Conservation (phyloP, 2,888 invertebrate genomes). For the Oscheius sp. region DNA sequence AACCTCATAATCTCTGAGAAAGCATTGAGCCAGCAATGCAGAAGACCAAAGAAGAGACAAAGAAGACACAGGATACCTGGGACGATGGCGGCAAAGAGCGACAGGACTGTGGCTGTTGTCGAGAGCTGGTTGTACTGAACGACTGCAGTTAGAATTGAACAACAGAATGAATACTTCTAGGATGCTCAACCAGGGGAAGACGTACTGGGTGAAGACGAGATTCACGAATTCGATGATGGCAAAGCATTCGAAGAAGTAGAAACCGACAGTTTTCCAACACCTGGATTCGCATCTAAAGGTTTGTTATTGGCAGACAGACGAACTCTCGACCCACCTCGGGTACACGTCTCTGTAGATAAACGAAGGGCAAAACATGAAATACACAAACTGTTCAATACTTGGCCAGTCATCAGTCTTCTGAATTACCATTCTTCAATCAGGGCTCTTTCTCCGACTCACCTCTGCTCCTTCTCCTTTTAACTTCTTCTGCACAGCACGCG, state of each 20-base stretch:
- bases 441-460: constrained; percentile 1
- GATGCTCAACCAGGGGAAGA: constrained; percentile 80
- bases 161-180: constrained; percentile 37
- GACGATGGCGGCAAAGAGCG: constrained; percentile 78
- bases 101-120: constrained; percentile 44
- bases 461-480: constrained; percentile 12
- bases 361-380: constrained; percentile 70
- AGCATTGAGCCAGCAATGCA: constrained; percentile 92
- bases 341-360: constrained; percentile 70
- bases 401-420: constrained; percentile 51
- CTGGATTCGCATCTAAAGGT: constrained; percentile 35
- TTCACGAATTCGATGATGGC: constrained; percentile 85
- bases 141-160: neutral
- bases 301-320: neutral
- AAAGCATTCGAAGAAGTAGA: constrained; percentile 77
- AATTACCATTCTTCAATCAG: neutral
- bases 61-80: constrained; percentile 78
- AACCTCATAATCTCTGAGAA: constrained; percentile 89
- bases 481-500: constrained; percentile 55
- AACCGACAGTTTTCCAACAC: constrained; percentile 45
- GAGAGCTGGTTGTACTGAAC: constrained; percentile 40
- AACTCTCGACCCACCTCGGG: constrained; percentile 54
- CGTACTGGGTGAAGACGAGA: constrained; percentile 85
- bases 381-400: constrained; percentile 65
- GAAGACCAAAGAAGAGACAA: constrained; percentile 85